These are phyloP conservation scores for Beroe ovata DNA, from an alignment of 37 sponge, comb jelly and placozoan genomes.

Conservation along the genomic window DNA sequence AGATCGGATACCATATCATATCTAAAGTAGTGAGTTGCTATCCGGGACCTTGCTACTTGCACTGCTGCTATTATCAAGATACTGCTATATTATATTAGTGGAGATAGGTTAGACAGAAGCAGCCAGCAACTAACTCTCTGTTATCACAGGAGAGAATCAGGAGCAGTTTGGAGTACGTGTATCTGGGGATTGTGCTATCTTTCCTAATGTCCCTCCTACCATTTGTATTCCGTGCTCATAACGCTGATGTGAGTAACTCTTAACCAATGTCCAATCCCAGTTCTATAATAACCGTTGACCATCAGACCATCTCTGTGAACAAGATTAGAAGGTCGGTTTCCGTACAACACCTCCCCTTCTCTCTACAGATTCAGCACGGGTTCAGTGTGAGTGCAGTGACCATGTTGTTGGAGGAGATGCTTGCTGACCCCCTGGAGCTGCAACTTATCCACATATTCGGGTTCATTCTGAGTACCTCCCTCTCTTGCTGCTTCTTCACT, in stretches of 20 bases:
- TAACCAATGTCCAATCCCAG: too few relatives aligned
- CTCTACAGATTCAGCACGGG: neutral
- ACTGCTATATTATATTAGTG: too few relatives aligned
- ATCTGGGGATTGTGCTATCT: constrained; percentile 30
- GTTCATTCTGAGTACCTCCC: constrained; percentile 51
- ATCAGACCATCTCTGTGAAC: too few relatives aligned
- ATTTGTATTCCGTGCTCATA: constrained; percentile 54
- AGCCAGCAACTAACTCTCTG: too few relatives aligned
- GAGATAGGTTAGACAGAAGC: too few relatives aligned
- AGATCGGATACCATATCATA: constrained; percentile 59
- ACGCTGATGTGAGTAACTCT: constrained; percentile 65
- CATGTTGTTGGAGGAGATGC: neutral
- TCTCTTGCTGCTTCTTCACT: constrained; percentile 65
- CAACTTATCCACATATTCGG: constrained; percentile 53
- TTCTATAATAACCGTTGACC: too few relatives aligned
- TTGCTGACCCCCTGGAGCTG: constrained; percentile 12
- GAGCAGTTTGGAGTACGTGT: constrained; percentile 31
- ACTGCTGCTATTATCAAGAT: too few relatives aligned
- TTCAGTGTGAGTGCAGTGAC: constrained; percentile 29
- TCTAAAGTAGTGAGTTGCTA: constrained; percentile 55
- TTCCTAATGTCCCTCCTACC: constrained; percentile 60
- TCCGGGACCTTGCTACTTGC: too few relatives aligned
- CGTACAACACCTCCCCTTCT: too few relatives aligned
- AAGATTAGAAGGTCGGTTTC: too few relatives aligned
- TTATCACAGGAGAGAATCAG: constrained; percentile 40